phyloP scores from a whole-genome alignment of 2,888 invertebrate species.

The Molanna angustata region DNA sequence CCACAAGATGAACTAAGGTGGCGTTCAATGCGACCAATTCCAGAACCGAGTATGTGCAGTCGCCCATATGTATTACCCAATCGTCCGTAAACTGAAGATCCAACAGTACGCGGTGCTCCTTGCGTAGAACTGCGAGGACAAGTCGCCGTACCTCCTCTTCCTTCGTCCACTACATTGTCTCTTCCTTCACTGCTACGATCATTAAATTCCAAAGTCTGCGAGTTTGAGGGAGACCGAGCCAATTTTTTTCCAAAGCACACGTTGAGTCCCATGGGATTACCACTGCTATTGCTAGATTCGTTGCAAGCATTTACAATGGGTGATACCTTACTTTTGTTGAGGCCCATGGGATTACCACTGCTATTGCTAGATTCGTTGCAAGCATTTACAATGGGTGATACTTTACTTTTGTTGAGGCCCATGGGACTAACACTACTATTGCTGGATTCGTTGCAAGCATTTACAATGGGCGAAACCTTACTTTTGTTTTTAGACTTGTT shows the following conservation, averaged over 20 bases:
- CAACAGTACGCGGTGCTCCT: slow-evolving; percentile 32
- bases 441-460: slow-evolving; percentile 10
- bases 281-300: slow-evolving; percentile 3
- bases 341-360: slow-evolving; percentile 22
- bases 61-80: slow-evolving; percentile 51
- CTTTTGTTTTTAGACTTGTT: slow-evolving; percentile 28
- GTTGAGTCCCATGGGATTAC: slow-evolving; percentile 29
- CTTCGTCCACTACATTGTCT: slow-evolving; percentile 29
- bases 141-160: slow-evolving; percentile 24
- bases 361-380: slow-evolving; percentile 7
- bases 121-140: slow-evolving; percentile 19
- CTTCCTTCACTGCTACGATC: slow-evolving; percentile 36
- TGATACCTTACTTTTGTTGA: slow-evolving; percentile 29
- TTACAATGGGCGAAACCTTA: slow-evolving; percentile 27
- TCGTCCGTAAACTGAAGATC: slow-evolving; percentile 38
- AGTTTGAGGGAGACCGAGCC: slow-evolving; percentile 37
- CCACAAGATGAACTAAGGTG: slow-evolving; percentile 66
- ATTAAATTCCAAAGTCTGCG: slow-evolving; percentile 47
- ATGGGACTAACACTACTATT: slow-evolving; percentile 9
- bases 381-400: slow-evolving; percentile 25
- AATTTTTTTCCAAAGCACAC: slow-evolving; percentile 33
- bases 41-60: slow-evolving; percentile 55
- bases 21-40: slow-evolving; percentile 57
- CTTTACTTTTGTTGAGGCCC: slow-evolving; percentile 27
- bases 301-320: slow-evolving; percentile 20